These are phyloP conservation scores for Xylota sylvarum DNA, from an alignment of 2,888 invertebrate genomes.

Conservation along the genomic window DNA sequence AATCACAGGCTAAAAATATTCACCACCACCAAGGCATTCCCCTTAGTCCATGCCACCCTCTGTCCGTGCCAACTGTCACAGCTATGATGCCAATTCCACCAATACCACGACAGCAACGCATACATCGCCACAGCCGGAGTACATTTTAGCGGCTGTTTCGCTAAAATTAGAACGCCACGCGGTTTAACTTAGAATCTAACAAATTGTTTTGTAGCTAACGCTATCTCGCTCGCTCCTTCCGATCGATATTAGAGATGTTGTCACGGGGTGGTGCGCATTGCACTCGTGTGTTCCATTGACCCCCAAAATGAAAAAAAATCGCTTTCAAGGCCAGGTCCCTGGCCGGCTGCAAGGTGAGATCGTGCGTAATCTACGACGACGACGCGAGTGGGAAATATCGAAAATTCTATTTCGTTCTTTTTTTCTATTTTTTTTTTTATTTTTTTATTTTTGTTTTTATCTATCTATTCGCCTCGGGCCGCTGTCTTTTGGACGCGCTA, in stretches of 20 bases:
- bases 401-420: slow-evolving; percentile 63
- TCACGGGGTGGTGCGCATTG: slow-evolving; percentile 67
- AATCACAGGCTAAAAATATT: slow-evolving; percentile 61
- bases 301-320: slow-evolving; percentile 50
- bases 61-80: slow-evolving; percentile 49
- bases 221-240: slow-evolving; percentile 33
- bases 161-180: slow-evolving; percentile 69
- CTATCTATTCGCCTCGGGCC: slow-evolving; percentile 30
- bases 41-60: slow-evolving; percentile 37
- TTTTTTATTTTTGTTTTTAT: slow-evolving; percentile 50
- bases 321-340: slow-evolving; percentile 73
- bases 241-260: slow-evolving; percentile 52
- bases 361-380: slow-evolving; percentile 58
- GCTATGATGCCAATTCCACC: slow-evolving; percentile 54
- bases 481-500: slow-evolving; percentile 9
- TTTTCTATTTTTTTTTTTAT: slow-evolving; percentile 4
- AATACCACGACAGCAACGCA: slow-evolving; percentile 24
- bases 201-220: slow-evolving; percentile 25
- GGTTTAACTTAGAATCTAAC: slow-evolving; percentile 51
- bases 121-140: neutral
- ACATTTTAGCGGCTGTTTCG: slow-evolving; percentile 34
- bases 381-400: slow-evolving; percentile 58
- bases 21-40: slow-evolving; percentile 15
- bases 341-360: slow-evolving; percentile 72
- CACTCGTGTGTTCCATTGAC: slow-evolving; percentile 75